Base-by-base conservation (phyloP, 2,797 vertebrate species). In the Galagoides demidoff region DNA sequence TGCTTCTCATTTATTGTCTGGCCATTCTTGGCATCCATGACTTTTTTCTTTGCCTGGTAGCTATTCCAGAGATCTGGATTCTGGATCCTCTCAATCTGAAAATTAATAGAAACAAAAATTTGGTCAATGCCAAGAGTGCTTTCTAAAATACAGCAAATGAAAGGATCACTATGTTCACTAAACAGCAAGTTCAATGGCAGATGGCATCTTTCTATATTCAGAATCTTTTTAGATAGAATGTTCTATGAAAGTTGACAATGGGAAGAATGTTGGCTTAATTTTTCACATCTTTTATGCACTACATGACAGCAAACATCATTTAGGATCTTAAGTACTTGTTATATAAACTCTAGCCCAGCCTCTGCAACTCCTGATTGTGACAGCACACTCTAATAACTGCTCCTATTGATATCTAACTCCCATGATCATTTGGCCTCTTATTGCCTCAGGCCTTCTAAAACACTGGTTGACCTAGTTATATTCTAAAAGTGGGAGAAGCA, bases 51-150 rank as follows among this genome's bases (percentile, higher is more conserved):
- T 5, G 98, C 94, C 98, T 99, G 98, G 45, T 99, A 98, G 45
- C 96, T 97, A 79, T 98, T 98, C 99, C 99, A 99, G 92, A 99
- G 97, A 22, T 39, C 29, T 3, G 95, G 97, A 98, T 99, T 99
- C 98, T 99, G 99, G 96, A 99, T 97, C 97, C 99, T 99, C 95
- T 99, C 98, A 90, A 99, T 99, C 99, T 99, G 97, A 49, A 82
- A 96, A 96, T 96, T 61, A 86, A 52, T 52, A 70, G 92, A 52
- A 74, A 93, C 84, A 87, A 92, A n/a, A 43, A 89, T 25, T 74
- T 74, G 25, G 27, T 49, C 17, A n/a, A 17, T 77, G 71, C 89
- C 70, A 84, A 89, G 43, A 49, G 20, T 31, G 59, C 34, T 90
- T 89, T 34, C 39, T 59, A 92, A 92, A 39, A 85, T 19, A 91